Percentiles rank a stretch among this genome's conserved stretches.
Conservation (phyloP, 1,140 invertebrate species). For the Eumeta japonica region DNA sequence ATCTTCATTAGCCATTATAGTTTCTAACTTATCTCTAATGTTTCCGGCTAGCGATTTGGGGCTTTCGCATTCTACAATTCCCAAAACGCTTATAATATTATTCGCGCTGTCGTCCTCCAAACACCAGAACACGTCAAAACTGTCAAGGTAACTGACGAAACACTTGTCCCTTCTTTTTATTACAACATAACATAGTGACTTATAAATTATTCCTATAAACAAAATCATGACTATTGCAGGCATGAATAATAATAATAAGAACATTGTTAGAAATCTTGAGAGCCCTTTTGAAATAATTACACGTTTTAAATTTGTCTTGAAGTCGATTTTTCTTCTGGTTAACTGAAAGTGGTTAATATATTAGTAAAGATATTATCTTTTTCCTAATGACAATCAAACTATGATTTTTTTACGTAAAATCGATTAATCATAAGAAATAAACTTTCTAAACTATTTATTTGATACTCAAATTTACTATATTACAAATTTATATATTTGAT, state of each 20-base stretch:
- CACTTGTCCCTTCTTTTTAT: conserved; percentile 29
- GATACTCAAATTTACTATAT: too few relatives aligned
- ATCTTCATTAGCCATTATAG: conserved; percentile 12
- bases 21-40: conserved; percentile 25
- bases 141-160: conserved; percentile 48
- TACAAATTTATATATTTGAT: too few relatives aligned
- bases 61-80: conserved; percentile 41
- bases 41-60: conserved; percentile 17
- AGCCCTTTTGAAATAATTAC: conserved; percentile 12
- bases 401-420: background rate
- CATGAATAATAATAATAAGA: conserved; percentile 20
- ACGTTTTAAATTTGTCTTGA: conserved; percentile 12
- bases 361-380: background rate
- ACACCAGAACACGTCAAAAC: conserved; percentile 57
- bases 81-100: conserved; percentile 50
- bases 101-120: conserved; percentile 44
- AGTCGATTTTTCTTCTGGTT: background rate
- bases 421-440: too few relatives aligned
- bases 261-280: conserved; percentile 18
- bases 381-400: background rate
- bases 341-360: background rate
- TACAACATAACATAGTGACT: conserved; percentile 23
- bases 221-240: conserved; percentile 23
- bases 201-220: conserved; percentile 26
- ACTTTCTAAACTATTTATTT: too few relatives aligned